Percentiles rank a stretch among this genome's conserved stretches.
These are phyloP conservation scores for Pipistrellus pygmaeus DNA, from an alignment of 2,797 vertebrate genomes.

Conservation along the genomic window DNA sequence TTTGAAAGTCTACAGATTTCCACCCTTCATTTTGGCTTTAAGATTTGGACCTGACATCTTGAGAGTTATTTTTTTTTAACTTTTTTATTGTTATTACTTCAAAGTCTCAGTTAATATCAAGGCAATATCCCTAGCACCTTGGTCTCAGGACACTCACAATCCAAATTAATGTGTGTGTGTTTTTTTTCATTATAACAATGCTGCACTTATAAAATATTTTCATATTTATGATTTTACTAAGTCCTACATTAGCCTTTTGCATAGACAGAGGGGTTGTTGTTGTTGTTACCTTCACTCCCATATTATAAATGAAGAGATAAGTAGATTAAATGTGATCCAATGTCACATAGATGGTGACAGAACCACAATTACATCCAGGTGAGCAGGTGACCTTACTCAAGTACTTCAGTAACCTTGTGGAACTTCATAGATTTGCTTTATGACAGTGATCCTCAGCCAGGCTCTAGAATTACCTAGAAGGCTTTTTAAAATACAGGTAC, in stretches of 20 bases:
- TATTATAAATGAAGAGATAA: slow-evolving; percentile 14
- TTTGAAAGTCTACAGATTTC: slow-evolving; percentile 27
- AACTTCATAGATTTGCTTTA: neutral
- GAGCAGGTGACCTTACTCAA: neutral
- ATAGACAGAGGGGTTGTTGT: neutral
- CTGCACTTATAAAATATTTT: slow-evolving; percentile 14
- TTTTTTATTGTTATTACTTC: slow-evolving; percentile 7
- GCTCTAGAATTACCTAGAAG: slow-evolving; percentile 18
- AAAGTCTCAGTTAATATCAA: slow-evolving; percentile 10
- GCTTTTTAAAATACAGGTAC: slow-evolving; percentile 29
- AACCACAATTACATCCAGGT: neutral
- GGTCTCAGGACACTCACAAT: neutral
- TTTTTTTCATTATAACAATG: slow-evolving; percentile 50
- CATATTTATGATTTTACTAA: slow-evolving; percentile 52
- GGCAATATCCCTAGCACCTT: neutral
- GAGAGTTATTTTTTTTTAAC: neutral
- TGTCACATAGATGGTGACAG: neutral
- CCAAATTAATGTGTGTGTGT: slow-evolving; percentile 7
- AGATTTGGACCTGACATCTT: slow-evolving; percentile 17
- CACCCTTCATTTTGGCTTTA: neutral
- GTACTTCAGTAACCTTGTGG: slow-evolving; percentile 21
- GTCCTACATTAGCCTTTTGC: slow-evolving; percentile 7
- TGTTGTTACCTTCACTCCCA: neutral
- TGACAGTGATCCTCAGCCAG: neutral
- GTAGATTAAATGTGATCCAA: slow-evolving; percentile 4